Evolutionary conservation across 2,113 vertebrate species (phyloP), one percentile per base, ranked within the genome.

Genomic region (Melospiza melodia): DNA sequence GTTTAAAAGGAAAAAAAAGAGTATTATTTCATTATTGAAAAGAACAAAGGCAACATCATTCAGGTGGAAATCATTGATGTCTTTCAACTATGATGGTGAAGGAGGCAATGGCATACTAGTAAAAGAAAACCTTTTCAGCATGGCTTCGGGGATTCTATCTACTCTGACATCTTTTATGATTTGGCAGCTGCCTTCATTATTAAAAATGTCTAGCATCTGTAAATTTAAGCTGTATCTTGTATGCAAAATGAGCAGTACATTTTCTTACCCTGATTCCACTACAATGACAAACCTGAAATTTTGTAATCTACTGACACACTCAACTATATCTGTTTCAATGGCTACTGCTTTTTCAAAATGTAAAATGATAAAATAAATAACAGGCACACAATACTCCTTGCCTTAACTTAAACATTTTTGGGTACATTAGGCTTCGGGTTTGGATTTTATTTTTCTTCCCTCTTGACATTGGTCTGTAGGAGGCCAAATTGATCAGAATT

Each of bases 161-260:
- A 52, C 33, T 49, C 25, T 92, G 49, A 52, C 46, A 89, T 87
- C 39, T 95, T 93, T 90, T 61, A 82, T 93, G 92, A 93, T 93
- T 93, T 87, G 84, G 94, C 75, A 96, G 58, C 28, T 94, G 58
- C 28, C 41, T 97, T 87, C 87, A 46, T 93, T 94, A 86, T 76
- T 93, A 78, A 94, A 87, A 77, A 66, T 85, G 20, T 85, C 35
- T 81, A 66, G 14, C n/a, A 73, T 91, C 69, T 74, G 33, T 80
- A 92, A 79, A 58, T 91, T 90, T 82, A 57, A 90, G 17, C 8
- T 88, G 24, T 89, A 82, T 52, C 77, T 94, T 73, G 71, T 39
- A 57, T 93, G 30, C 48, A 77, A 94, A 33, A 30, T 74, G 88
- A 96, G 87, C 44, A 93, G 61, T 6, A 28, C 18, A 8, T n/a